phyloP scores from a whole-genome alignment of 2,113 vertebrate genomes.

The Aix galericulata region DNA sequence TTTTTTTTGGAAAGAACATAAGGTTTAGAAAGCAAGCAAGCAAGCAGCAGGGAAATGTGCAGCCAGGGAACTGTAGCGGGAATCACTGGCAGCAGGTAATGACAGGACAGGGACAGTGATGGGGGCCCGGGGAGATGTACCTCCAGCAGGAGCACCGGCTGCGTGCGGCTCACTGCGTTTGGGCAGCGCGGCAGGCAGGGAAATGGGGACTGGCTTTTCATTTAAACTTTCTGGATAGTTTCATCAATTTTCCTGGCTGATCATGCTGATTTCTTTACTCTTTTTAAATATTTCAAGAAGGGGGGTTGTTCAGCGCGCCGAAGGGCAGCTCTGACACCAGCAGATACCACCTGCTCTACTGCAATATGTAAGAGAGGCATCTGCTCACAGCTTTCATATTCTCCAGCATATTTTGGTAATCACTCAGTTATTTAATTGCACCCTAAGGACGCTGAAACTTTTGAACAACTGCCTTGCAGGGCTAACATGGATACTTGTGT shows the following conservation, averaged over 20 bases:
- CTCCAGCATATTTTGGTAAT: constrained; percentile 42
- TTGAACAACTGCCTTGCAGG: constrained; percentile 18
- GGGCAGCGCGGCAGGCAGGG: background rate
- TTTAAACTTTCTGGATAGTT: background rate
- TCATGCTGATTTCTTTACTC: constrained; percentile 6
- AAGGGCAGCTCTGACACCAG: background rate
- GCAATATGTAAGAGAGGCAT: constrained; percentile 43
- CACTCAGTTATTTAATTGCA: constrained; percentile 58
- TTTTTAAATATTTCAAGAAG: constrained; percentile 40
- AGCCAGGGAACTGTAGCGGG: constrained; percentile 21
- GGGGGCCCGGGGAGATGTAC: background rate
- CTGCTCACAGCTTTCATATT: constrained; percentile 30
- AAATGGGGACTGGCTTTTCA: background rate
- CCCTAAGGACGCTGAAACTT: background rate
- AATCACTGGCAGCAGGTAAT: constrained; percentile 36
- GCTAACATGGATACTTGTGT: background rate
- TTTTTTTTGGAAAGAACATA: background rate
- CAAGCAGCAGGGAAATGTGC: constrained; percentile 13
- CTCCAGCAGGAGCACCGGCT: constrained; percentile 37
- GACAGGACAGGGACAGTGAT: constrained; percentile 53
- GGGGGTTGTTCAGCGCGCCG: background rate
- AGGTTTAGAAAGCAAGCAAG: constrained; percentile 24
- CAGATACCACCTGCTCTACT: constrained; percentile 39
- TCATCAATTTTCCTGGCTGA: background rate
- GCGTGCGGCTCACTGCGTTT: background rate